A percentile compares a stretch with the other conserved stretches of the same genome.
phyloP scores from a whole-genome alignment of 2,113 vertebrate genomes.

The Seriola rivoliana region DNA sequence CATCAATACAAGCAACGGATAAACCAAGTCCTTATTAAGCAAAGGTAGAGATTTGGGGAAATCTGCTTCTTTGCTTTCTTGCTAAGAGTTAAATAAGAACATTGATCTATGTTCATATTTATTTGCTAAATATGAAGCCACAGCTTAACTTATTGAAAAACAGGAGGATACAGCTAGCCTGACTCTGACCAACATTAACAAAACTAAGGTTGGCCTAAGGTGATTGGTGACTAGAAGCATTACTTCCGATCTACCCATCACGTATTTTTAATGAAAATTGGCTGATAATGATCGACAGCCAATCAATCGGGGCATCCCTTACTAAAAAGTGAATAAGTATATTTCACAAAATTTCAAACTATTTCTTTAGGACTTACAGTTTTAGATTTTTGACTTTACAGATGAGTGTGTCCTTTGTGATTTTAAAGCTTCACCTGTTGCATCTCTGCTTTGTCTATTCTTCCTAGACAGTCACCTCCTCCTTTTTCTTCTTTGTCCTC shows the following conservation, averaged over 20 bases:
- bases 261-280: too few species aligned
- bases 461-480: background rate
- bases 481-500: slow-evolving; percentile 4
- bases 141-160: too few species aligned
- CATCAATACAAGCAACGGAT: too few species aligned
- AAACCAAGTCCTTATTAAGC: background rate
- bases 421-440: background rate
- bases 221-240: too few species aligned
- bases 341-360: background rate
- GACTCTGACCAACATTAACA: background rate
- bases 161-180: background rate
- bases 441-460: background rate
- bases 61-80: too few species aligned
- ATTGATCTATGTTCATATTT: background rate
- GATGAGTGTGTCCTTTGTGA: background rate
- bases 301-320: too few species aligned
- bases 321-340: background rate
- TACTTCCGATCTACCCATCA: too few species aligned
- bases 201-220: background rate
- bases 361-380: background rate
- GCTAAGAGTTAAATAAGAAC: too few species aligned
- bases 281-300: too few species aligned
- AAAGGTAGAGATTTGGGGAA: background rate
- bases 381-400: background rate
- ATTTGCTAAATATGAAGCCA: too few species aligned